Evolutionary conservation across 2,888 invertebrate species (phyloP), one percentile per base, ranked within the genome.

Genomic region (Bedellia somnulentella): DNA sequence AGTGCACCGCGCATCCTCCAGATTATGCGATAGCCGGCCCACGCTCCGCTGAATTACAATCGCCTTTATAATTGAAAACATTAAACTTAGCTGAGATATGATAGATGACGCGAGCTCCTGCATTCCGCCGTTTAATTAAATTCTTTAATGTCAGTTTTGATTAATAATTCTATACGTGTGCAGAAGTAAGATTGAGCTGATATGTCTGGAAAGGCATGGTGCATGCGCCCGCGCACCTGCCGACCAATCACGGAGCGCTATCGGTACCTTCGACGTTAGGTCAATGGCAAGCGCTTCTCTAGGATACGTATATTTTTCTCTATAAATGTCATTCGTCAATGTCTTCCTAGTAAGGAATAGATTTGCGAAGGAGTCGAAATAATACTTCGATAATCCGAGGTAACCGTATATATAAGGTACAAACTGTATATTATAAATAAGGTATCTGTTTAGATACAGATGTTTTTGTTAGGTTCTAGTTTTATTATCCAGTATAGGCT

Each of bases 31-130:
- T 47, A 44, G 44, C 34, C 40, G 33, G 33, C 32, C 27, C 34
- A 34, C 39, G 34, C 43, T 36, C 37, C 37, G 32, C 39, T 46
- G 37, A 46, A 38, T 46, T 44, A 48, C 43, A 41, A 47, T 42
- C 41, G 38, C 36, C 38, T 39, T 30, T 40, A 37, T 52, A 47
- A 51, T 53, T 49, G 44, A 48, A 51, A 44, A 44, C 42, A 43
- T 42, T 24, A 25, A 29, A 24, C 29, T 23, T 22, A 30, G 16
- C n/a, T n/a, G n/a, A 16, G n/a, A 15, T 24, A 10, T 29, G 29
- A 30, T 25, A 25, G 24, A 30, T 27, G 16, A 23, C 11, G 14
- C n/a, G 10, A 16, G 31, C 31, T 11, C 15, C 24, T 25, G 22
- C 24, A 29, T 27, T 30, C 28, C 31, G 21, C 28, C 18, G 15